Base-by-base conservation (phyloP, 2,113 vertebrate genomes). In the Bujurquina vittata region DNA sequence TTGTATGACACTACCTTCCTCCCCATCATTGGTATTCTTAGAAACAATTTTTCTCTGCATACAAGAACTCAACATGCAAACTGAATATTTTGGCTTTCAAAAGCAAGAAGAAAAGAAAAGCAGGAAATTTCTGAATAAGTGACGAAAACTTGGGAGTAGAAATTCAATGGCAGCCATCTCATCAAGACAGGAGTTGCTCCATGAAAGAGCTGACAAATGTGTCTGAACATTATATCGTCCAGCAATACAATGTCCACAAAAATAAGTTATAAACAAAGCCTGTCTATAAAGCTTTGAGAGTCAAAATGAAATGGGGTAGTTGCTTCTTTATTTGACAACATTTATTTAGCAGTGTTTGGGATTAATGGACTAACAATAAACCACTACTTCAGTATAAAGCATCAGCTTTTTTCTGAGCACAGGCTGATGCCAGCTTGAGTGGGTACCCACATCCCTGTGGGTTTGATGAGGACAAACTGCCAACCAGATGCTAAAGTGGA, bases 241-340 rank as follows among this genome's bases (percentile, higher is more conserved):
- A 23, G 92, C 84, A 89, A 84, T 86, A 49, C 46, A 60, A 78
- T 29, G 49, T 31, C 61, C 60, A 85, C 35, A 74, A 33, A 11
- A 37, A 58, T 17, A 23, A 12, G 67, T 33, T 76, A 22, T 8
- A 23, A 81, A 88, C 83, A 73, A 75, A 75, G 49, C 5, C 55
- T 1, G 17, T 52, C 37, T 72, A 49, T 55, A 84, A 82, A 23
- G 10, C 14, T 67, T 78, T 17, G 4, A 75, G 78, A 37, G 72
- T 72, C 17, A 79, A 81, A 80, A 73, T 78, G 65, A 17, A 5
- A 80, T 56, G 77, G 10, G 37, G 67, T 35, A 69, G 58, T 58
- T 85, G 43, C 10, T 82, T 77, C 81, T 17, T 73, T 7, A 56
- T 54, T 37, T 54, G 49, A 67, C 79, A 81, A 79, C 35, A 57